Conservation (phyloP, 2,888 invertebrate species). For the Ernsta delagoae region DNA sequence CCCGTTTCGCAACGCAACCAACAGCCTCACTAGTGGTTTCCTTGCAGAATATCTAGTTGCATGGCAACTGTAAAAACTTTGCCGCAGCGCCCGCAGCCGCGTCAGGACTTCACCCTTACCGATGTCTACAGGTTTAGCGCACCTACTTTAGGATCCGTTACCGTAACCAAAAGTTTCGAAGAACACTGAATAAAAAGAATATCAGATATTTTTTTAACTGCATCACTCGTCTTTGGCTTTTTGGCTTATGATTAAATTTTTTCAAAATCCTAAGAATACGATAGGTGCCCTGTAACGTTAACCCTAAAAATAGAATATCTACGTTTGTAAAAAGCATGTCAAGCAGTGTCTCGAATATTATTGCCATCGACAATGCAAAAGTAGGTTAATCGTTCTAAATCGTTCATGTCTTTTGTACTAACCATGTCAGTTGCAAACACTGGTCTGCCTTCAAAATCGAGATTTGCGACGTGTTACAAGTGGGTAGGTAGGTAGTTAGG, state of each 20-base stretch:
- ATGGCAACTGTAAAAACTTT: slow-evolving; percentile 73
- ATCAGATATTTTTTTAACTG: too few species aligned
- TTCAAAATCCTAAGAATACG: too few species aligned
- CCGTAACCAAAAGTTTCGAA: too few species aligned
- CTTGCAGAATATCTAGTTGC: slow-evolving; percentile 80
- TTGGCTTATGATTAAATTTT: too few species aligned
- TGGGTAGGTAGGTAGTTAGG: not conserved
- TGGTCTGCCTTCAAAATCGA: slow-evolving; percentile 42
- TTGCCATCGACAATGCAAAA: slow-evolving; percentile 41
- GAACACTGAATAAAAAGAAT: too few species aligned
- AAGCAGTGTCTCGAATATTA: slow-evolving; percentile 38
- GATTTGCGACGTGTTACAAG: slow-evolving; percentile 27
- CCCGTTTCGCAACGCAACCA: slow-evolving; percentile 68
- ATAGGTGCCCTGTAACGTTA: too few species aligned
- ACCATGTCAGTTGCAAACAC: slow-evolving; percentile 43
- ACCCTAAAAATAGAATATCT: too few species aligned
- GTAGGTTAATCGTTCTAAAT: slow-evolving; percentile 47
- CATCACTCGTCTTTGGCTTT: too few species aligned
- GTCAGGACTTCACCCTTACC: slow-evolving; percentile 14
- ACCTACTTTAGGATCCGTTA: too few species aligned
- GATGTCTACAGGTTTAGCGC: not conserved
- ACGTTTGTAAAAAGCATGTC: slow-evolving; percentile 27
- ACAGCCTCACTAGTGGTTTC: slow-evolving; percentile 63
- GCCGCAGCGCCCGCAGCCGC: slow-evolving; percentile 47
- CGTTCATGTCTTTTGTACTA: slow-evolving; percentile 43